Evolutionary conservation across 2,113 vertebrate species (phyloP), one percentile per base, ranked within the genome.

Genomic region (Myocastor coypus): DNA sequence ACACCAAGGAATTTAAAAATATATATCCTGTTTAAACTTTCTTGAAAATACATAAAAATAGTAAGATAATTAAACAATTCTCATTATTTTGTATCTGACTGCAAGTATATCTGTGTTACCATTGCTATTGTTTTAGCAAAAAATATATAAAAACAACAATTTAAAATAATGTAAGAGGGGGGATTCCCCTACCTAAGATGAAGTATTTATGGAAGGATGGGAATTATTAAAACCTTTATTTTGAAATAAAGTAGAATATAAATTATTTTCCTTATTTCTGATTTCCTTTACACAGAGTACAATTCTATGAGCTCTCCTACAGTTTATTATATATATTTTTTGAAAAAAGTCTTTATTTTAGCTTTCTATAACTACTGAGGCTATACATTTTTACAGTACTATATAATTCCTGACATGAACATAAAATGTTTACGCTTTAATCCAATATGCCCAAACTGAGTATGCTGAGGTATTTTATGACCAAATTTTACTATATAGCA

Each of bases 121-220:
- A 28, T 69, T 64, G 8, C 3, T 94, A 11, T 68, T 95, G 77
- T 32, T 37, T 89, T 81, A 89, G 8, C 12, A 91, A 37, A 83
- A 89, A 68, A 14, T 40, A 64, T 90, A 59, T 84, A 40, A 10
- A 97, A 86, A 90, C 12, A 22, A 83, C 82, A 92, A 61, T 89
- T 93, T 63, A 61, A 90, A 91, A 68, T 55, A 24, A 11, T 14
- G 87, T 83, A 83, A 30, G 17, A 83, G n/a, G 69, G 50, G 42
- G 3, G 93, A 73, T 8, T 83, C 30, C 32, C 66, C 9, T 50
- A 82, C 83, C n/a, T 86, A 84, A 94, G 52, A 61, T n/a, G 13
- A 24, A 20, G n/a, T 63, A 80, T 73, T 24, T 32, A 32, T 34
- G 57, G 14, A 2, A 90, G 14, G 37, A 40, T 88, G 17, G 37